phyloP scores from a whole-genome alignment of 2,888 invertebrate species.

The Ophioninae sp. region DNA sequence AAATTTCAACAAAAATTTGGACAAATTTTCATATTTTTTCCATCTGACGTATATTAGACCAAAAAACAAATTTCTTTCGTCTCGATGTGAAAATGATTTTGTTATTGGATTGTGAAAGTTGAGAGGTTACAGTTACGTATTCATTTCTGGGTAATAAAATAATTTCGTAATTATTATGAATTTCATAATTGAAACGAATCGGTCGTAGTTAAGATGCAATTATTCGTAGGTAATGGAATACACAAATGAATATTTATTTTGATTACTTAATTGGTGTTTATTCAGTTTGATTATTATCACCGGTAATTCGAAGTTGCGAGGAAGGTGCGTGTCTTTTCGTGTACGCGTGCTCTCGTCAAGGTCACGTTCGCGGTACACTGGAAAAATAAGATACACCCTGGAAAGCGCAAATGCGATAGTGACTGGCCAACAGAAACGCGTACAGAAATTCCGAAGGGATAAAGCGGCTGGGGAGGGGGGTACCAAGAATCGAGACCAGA shows the following conservation, averaged over 20 bases:
- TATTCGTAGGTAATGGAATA: not conserved
- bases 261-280: not conserved
- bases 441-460: constrained; percentile 18
- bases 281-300: not conserved
- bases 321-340: not conserved
- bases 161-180: too few relatives aligned
- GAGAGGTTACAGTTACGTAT: not conserved
- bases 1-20: too few relatives aligned
- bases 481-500: constrained; percentile 17
- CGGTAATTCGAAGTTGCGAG: not conserved
- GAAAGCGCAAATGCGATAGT: not conserved
- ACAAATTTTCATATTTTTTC: too few relatives aligned
- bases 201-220: too few relatives aligned
- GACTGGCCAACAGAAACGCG: not conserved
- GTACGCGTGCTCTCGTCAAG: not conserved
- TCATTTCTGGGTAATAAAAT: not conserved
- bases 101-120: not conserved
- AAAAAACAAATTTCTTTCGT: too few relatives aligned
- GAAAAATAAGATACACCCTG: not conserved
- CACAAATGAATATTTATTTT: not conserved
- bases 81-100: too few relatives aligned
- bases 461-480: not conserved
- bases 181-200: too few relatives aligned
- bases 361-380: not conserved
- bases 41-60: too few relatives aligned